Evolutionary conservation across 2,797 vertebrate species (phyloP).

Genomic region (Phrynocephalus guinanensis): DNA sequence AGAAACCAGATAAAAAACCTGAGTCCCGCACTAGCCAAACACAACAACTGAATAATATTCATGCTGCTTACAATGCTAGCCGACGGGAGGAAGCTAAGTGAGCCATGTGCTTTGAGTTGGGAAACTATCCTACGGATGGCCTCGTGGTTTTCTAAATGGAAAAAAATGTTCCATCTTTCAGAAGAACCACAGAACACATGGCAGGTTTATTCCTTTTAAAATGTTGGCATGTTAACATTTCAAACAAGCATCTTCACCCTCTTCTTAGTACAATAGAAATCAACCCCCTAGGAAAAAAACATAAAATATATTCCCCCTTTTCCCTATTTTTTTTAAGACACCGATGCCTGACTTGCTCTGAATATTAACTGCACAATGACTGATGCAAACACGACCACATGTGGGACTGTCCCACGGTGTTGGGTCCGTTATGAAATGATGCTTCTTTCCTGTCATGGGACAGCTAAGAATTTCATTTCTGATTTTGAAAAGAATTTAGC

Average conservation of each 20-base stretch:
- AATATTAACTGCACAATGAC: not conserved
- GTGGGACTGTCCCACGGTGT: not conserved
- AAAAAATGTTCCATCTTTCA: not conserved
- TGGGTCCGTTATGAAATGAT: not conserved
- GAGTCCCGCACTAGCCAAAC: not conserved
- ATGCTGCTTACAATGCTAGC: slow-evolving; percentile 10
- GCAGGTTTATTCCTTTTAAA: not conserved
- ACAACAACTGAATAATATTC: slow-evolving; percentile 28
- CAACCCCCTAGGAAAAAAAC: not conserved
- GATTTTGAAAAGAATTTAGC: no score
- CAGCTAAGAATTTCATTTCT: no score
- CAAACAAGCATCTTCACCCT: not conserved
- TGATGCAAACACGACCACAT: not conserved
- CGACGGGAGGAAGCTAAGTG: slow-evolving; percentile 17
- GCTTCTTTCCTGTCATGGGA: not conserved
- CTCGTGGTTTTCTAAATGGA: not conserved
- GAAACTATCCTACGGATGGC: not conserved
- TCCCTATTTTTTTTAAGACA: not conserved
- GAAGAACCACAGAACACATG: not conserved
- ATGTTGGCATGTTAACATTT: not conserved
- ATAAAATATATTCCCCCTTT: not conserved
- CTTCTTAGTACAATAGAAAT: not conserved
- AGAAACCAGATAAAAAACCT: slow-evolving; percentile 33
- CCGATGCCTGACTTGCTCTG: not conserved
- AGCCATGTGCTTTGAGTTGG: not conserved